Percentiles rank a stretch among this genome's conserved stretches.
Evolutionary conservation across 2,888 invertebrate genomes (phyloP).

Genomic region (Patella pellucida): DNA sequence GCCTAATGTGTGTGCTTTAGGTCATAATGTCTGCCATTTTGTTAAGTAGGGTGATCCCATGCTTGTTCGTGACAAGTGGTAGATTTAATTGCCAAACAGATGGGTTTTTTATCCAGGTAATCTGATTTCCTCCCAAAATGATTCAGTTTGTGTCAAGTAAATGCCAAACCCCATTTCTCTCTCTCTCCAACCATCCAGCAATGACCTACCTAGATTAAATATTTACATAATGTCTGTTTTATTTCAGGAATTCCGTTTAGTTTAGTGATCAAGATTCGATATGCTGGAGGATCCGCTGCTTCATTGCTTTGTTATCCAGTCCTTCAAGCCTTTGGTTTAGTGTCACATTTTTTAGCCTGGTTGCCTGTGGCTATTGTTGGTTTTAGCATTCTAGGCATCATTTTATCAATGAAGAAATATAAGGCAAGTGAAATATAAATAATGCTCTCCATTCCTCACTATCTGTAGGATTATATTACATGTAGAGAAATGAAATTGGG

Average conservation of each 20-base stretch:
- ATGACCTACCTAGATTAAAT: background rate
- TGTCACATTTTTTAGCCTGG: conserved; percentile 61
- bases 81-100: background rate
- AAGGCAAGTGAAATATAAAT: conserved; percentile 36
- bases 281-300: conserved; percentile 51
- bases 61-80: background rate
- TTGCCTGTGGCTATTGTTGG: conserved; percentile 56
- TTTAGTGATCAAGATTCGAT: conserved; percentile 47
- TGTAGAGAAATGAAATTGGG: background rate
- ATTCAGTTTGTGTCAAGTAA: no score
- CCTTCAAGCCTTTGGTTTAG: conserved; percentile 51
- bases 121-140: no score
- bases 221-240: background rate
- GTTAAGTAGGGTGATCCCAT: background rate
- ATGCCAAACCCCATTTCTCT: no score
- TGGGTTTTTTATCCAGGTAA: no score
- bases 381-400: conserved; percentile 54
- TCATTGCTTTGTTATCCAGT: conserved; percentile 57
- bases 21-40: no score
- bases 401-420: conserved; percentile 54
- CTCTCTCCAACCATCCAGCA: no score
- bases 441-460: background rate
- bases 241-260: conserved; percentile 50
- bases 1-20: background rate
- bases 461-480: background rate